A percentile compares a stretch with the other conserved stretches of the same genome.
Conservation (phyloP, 2,113 vertebrate species). For the Solea senegalensis region DNA sequence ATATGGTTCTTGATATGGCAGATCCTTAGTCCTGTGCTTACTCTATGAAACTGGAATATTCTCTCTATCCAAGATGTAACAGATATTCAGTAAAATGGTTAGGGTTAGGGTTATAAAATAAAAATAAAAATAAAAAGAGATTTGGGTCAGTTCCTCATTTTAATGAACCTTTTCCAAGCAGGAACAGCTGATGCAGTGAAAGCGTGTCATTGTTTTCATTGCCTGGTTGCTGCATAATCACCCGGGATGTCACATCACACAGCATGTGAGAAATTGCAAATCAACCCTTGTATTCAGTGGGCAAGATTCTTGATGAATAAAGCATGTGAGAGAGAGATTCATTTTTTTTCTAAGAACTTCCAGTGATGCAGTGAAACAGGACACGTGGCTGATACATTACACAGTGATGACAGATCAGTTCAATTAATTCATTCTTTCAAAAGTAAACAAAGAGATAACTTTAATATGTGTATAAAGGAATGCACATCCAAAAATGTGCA, state of each 20-base stretch:
- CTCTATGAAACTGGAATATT: not conserved
- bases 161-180: slow-evolving; percentile 11
- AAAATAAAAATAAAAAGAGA: slow-evolving; percentile 1
- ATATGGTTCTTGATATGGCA: not conserved
- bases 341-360: not conserved
- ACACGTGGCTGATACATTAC: slow-evolving; percentile 2
- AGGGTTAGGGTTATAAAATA: no score
- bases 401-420: no score
- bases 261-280: slow-evolving; percentile 49
- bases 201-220: slow-evolving; percentile 42
- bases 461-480: not conserved
- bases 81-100: not conserved
- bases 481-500: not conserved
- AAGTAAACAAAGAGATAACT: no score
- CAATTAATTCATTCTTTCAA: no score
- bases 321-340: slow-evolving; percentile 42
- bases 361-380: slow-evolving; percentile 8
- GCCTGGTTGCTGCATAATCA: slow-evolving; percentile 22
- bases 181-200: slow-evolving; percentile 46
- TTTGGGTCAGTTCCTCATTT: slow-evolving; percentile 36
- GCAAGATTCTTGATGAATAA: slow-evolving; percentile 29
- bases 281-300: slow-evolving; percentile 19
- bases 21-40: not conserved
- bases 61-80: slow-evolving; percentile 14
- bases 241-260: not conserved